phyloP scores from a whole-genome alignment of 2,113 vertebrate species.

The Gambusia holbrooki region DNA sequence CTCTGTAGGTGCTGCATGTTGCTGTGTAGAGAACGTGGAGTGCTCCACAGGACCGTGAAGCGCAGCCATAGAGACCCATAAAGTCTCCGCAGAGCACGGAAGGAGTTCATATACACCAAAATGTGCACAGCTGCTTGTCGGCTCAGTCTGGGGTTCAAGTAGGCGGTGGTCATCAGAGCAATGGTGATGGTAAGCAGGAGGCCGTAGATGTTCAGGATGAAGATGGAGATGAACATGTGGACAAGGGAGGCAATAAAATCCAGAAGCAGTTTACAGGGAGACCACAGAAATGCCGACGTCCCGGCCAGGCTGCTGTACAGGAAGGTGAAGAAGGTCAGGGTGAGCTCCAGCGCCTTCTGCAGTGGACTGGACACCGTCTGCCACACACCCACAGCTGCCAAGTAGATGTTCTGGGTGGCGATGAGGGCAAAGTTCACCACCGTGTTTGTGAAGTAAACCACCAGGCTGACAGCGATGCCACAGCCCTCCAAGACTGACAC shows the following conservation, averaged over 20 bases:
- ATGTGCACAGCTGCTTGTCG: constrained; percentile 51
- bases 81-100: constrained; percentile 77
- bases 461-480: constrained; percentile 85
- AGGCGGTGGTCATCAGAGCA: constrained; percentile 65
- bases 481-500: constrained; percentile 83
- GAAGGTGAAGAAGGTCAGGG: constrained; percentile 82
- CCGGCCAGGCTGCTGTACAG: constrained; percentile 88
- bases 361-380: constrained; percentile 81
- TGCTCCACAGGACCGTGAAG: constrained; percentile 23
- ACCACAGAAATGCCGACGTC: constrained; percentile 89
- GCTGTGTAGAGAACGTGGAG: background rate
- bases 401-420: constrained; percentile 86
- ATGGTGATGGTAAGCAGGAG: constrained; percentile 82
- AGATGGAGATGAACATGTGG: constrained; percentile 82
- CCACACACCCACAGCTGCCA: constrained; percentile 77
- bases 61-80: constrained; percentile 57
- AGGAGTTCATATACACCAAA: constrained; percentile 66
- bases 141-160: constrained; percentile 82
- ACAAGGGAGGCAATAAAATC: constrained; percentile 82
- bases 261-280: constrained; percentile 85
- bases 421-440: constrained; percentile 89
- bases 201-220: constrained; percentile 88
- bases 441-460: constrained; percentile 91
- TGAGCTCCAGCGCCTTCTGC: constrained; percentile 81
- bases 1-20: constrained; percentile 58